phyloP scores from a whole-genome alignment of 1,140 invertebrate genomes.

The Lamellibrachia luymesi region DNA sequence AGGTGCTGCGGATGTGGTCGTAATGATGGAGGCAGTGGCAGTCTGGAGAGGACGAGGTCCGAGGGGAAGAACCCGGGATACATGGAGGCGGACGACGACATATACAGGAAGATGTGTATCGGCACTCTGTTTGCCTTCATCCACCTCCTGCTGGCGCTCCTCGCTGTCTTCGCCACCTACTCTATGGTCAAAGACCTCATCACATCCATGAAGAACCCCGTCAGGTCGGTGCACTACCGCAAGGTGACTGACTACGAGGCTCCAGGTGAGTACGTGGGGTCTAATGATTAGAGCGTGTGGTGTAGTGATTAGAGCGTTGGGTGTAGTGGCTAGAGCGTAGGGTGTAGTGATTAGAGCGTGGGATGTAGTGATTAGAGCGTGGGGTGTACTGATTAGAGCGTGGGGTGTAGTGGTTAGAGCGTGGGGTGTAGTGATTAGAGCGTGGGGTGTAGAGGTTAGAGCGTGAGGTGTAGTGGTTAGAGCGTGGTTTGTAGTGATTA shows the following conservation, averaged over 20 bases:
- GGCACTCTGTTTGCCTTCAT: constrained; percentile 21
- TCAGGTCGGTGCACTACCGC: constrained; percentile 24
- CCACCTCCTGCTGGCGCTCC: constrained; percentile 17
- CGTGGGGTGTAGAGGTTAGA: no score
- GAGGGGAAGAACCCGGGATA: background rate
- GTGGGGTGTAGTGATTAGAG: no score
- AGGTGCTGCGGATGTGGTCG: background rate
- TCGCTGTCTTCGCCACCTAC: constrained; percentile 25
- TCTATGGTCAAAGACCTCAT: constrained; percentile 23
- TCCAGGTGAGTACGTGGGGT: constrained; percentile 17
- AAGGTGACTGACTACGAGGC: constrained; percentile 23
- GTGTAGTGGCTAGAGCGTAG: no score
- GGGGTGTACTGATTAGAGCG: no score
- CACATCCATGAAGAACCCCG: constrained; percentile 26
- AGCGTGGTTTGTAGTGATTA: no score
- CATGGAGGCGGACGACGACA: background rate
- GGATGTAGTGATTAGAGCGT: no score
- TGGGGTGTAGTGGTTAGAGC: no score
- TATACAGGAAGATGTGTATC: constrained; percentile 15
- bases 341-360: no score
- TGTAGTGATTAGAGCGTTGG: no score
- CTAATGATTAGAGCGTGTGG: no score
- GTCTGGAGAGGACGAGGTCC: constrained; percentile 7
- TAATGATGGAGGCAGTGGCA: background rate
- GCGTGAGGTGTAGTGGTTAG: no score